phyloP scores from a whole-genome alignment of 2,797 vertebrate genomes.

The Myotis planiceps region DNA sequence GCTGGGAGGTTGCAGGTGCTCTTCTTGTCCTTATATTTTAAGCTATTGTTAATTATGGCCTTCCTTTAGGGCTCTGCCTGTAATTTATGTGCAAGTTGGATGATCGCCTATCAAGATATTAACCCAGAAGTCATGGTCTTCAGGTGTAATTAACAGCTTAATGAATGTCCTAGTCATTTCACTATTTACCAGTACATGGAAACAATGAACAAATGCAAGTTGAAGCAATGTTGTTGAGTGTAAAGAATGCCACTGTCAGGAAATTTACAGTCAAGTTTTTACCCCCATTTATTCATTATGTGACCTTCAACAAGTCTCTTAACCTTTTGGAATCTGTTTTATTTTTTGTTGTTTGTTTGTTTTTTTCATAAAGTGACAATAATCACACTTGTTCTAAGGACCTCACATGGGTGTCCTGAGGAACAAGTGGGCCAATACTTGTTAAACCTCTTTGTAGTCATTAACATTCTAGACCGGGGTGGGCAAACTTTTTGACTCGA shows the following conservation, averaged over 20 bases:
- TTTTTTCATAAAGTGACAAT: background rate
- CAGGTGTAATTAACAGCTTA: background rate
- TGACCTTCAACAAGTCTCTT: background rate
- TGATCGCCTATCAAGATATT: background rate
- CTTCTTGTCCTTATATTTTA: background rate
- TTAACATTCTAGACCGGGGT: background rate
- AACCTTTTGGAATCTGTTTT: background rate
- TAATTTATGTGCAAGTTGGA: conserved; percentile 20
- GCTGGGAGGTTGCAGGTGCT: background rate
- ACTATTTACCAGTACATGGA: background rate
- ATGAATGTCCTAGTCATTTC: background rate
- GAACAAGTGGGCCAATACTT: background rate
- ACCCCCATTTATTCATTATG: background rate
- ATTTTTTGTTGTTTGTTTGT: background rate
- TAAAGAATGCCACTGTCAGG: background rate
- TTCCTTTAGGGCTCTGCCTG: background rate
- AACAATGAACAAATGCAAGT: background rate
- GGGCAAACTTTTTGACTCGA: too few species aligned
- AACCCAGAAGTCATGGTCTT: conserved; percentile 7
- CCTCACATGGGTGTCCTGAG: background rate
- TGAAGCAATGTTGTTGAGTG: background rate
- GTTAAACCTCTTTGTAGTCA: background rate
- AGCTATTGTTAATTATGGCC: background rate
- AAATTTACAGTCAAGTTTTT: background rate
- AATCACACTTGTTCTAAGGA: background rate